These are phyloP conservation scores for Pomatorhinus ruficollis DNA, from an alignment of 2,113 vertebrate species.

Conservation along the genomic window DNA sequence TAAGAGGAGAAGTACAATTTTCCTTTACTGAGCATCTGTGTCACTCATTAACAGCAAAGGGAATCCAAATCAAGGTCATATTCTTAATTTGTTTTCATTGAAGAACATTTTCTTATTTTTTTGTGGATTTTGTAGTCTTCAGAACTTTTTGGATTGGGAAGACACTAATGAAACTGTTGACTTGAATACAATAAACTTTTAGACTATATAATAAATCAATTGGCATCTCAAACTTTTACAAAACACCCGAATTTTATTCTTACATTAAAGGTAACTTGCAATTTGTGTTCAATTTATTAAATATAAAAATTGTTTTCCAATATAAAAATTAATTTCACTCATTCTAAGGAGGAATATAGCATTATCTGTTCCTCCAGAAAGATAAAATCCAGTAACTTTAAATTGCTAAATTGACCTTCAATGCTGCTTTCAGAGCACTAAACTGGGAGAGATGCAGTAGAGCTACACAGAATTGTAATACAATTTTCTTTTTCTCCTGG, in stretches of 20 bases:
- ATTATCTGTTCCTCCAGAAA: background rate
- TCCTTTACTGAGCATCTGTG: background rate
- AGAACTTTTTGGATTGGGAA: background rate
- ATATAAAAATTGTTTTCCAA: background rate
- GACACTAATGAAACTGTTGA: background rate
- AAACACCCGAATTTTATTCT: background rate
- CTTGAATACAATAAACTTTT: background rate
- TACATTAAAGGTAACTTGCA: background rate
- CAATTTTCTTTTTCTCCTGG: background rate
- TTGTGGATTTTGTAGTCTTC: background rate
- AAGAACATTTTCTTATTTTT: background rate
- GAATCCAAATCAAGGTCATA: background rate
- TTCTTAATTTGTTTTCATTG: background rate
- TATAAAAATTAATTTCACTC: background rate
- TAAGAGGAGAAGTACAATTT: background rate
- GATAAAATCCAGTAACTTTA: background rate
- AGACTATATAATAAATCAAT: background rate
- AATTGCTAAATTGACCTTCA: background rate
- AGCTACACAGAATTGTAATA: background rate
- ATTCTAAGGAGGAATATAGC: background rate
- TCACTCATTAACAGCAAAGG: background rate
- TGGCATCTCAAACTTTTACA: background rate
- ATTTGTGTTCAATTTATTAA: background rate
- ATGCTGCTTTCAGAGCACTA: background rate
- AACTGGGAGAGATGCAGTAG: background rate